Conservation (phyloP, 2,888 invertebrate species). For the Petrolisthes manimaculis region DNA sequence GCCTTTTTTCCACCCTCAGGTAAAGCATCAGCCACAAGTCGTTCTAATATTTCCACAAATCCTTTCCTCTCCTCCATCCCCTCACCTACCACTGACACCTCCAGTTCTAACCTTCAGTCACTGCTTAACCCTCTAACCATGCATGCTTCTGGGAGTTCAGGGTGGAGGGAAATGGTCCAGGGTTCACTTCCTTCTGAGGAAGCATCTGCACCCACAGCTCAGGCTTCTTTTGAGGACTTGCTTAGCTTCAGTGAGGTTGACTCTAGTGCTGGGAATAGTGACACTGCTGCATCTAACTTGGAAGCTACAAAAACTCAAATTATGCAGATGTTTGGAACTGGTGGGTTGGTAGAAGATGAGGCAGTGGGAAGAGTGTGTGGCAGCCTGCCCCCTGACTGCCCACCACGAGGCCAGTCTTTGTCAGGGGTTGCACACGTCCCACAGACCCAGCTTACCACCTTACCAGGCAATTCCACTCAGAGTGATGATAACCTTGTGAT, state of each 20-base stretch:
- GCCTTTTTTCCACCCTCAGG: constrained; percentile 77
- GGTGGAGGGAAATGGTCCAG: constrained; percentile 47
- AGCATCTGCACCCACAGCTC: constrained; percentile 26
- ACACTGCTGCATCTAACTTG: constrained; percentile 1
- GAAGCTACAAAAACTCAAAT: constrained; percentile 45
- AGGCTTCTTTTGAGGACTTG: constrained; percentile 27
- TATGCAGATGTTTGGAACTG: constrained; percentile 41
- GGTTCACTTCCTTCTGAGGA: constrained; percentile 9
- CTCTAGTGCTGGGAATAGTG: not conserved
- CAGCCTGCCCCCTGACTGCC: not conserved
- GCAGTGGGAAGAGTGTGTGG: not conserved
- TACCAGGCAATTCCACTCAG: not conserved
- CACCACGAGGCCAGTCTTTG: constrained; percentile 5
- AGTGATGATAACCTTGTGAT: constrained; percentile 31
- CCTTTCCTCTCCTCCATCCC: constrained; percentile 37
- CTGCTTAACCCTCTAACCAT: constrained; percentile 30
- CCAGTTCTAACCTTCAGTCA: not conserved
- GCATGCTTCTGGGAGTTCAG: constrained; percentile 42
- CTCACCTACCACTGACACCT: not conserved
- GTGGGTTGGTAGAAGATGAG: constrained; percentile 7
- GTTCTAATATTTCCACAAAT: constrained; percentile 25
- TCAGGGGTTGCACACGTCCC: not conserved
- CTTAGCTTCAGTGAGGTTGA: constrained; percentile 49
- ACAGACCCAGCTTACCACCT: not conserved
- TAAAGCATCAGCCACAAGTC: constrained; percentile 66